Base-by-base conservation (phyloP, 2,113 vertebrate species). In the Urocolius indicus region DNA sequence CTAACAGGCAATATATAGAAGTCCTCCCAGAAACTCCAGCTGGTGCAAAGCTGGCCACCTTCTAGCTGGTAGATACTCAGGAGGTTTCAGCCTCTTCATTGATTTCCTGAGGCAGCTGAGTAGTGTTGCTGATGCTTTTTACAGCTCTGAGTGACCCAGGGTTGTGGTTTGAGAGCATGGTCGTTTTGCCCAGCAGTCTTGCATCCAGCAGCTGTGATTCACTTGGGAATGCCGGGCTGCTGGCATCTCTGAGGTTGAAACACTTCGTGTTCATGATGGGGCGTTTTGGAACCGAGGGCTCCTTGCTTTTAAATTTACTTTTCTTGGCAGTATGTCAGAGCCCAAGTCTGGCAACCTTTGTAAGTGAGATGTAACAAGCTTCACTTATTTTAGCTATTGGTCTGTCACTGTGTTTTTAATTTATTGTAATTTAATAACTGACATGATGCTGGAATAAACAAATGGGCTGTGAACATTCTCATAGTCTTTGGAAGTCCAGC, bases 331-430 rank as follows among this genome's bases (percentile, higher is more conserved):
- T 15, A 77, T 81, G 61, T 94, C 93, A 93, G 94, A 97, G 86
- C 81, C 81, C 67, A 12, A 89, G 62, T 75, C 84, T 89, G 94
- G 87, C 93, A 88, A 90, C 90, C 93, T 96, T 93, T 86, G 80
- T 46, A 48, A 93, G 87, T 93, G 94, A 96, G 93, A 97, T 96
- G 86, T 92, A 89, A 41, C 93, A 55, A 95, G 83, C 79, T 45
- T 84, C 65, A 1, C 86, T 96, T 96, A 80, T 92, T 96, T 89
- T 48, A 90, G 94, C 88, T 90, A 58, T 96, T 90, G 93, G 94
- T 81, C 92, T 95, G 88, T 95, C 95, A 72, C 92, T 81, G 90
- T 95, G 93, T 30, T 95, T 96, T 96, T 95, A 96, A 96, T 97
- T 95, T 97, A 90, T 73, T 87, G 83, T 93, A 90, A 92, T 92